Base-by-base conservation (phyloP, 2,113 vertebrate genomes). In the Tauraco erythrolophus region DNA sequence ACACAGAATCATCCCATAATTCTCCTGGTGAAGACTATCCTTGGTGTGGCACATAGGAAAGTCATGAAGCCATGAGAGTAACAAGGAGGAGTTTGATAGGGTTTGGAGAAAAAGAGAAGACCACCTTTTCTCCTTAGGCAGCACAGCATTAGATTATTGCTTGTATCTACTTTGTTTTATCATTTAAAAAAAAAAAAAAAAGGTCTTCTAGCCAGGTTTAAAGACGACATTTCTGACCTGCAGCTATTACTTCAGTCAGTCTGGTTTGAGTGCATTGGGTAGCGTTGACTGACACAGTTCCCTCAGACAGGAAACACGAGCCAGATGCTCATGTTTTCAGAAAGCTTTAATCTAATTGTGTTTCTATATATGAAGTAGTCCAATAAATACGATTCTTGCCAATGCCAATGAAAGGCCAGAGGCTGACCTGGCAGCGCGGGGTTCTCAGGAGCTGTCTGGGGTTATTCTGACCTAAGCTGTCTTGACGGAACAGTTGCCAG, bases 271-370 rank as follows among this genome's bases (percentile, higher is more conserved):
- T 33, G n/a, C 61, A 72, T n/a, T 90, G 92, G 31, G 15, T 79
- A 93, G 50, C 4, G 31, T 19, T 77, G 84, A 83, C 66, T 1
- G 2, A 93, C 80, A 61, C 18, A 61, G 70, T 69, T 91, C 66
- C 13, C 57, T 58, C 30, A 75, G 78, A 89, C 74, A 95, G 78
- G 80, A 84, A 93, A 92, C n/a, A 58, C 2, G 46, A 95, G 57
- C 62, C 88, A 96, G 92, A 92, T 69, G 81, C 78, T 85, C 39
- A 50, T 51, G 27, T 88, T 62, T 89, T 88, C 71, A 94, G 86
- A 96, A 84, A 94, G 71, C 86, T 92, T 72, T 74, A 83, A 95
- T 94, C 45, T 80, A 94, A 91, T 76, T 92, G 78, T 57, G 51
- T 64, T 84, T 93, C 85, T 75, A 21, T 75, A 90, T 56, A 80